Percentiles rank a stretch among this genome's conserved stretches.
These are phyloP conservation scores for Periparus ater DNA, from an alignment of 2,797 vertebrate species.

Conservation along the genomic window DNA sequence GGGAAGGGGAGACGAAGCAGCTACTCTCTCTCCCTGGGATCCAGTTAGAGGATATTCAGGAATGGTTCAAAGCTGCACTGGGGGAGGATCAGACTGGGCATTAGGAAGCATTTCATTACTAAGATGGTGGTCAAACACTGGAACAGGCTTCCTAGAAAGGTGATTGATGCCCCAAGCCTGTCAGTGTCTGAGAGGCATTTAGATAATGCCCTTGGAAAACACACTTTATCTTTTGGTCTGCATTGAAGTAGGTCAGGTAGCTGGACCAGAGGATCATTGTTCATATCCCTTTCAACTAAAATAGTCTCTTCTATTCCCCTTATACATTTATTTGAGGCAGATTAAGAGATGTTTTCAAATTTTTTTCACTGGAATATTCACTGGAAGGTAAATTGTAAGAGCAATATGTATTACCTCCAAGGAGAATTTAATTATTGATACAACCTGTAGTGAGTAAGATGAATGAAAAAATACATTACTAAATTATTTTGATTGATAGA, in stretches of 20 bases:
- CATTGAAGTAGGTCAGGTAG: neutral
- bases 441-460: neutral
- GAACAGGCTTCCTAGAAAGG: neutral
- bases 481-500: neutral
- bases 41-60: rapidly evolving
- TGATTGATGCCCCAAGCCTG: neutral
- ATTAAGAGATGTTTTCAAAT: neutral
- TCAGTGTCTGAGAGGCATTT: neutral
- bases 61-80: neutral
- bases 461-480: neutral
- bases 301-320: neutral
- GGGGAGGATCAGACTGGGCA: neutral
- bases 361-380: neutral
- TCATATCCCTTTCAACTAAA: neutral
- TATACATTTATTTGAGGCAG: neutral
- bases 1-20: neutral
- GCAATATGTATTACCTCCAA: neutral
- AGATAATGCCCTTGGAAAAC: neutral
- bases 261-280: neutral
- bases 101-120: neutral
- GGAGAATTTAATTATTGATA: neutral
- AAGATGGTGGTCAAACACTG: neutral
- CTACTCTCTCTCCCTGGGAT: neutral
- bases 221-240: neutral
- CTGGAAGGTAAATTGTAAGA: neutral